phyloP scores from a whole-genome alignment of 1,140 invertebrate genomes.

The Ceratina japonica region DNA sequence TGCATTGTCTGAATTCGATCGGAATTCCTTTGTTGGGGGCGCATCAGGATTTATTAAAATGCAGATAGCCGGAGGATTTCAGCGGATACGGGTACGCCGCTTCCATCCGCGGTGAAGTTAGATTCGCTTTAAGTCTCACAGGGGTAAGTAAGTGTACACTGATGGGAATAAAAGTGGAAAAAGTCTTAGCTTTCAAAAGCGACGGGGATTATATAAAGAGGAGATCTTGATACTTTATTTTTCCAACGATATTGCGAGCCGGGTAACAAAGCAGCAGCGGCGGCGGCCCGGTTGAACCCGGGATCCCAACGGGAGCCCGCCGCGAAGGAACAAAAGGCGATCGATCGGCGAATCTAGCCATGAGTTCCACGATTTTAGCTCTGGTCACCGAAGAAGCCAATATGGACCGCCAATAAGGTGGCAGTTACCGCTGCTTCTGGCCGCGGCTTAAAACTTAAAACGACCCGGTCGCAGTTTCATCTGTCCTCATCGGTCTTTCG shows the following conservation, averaged over 20 bases:
- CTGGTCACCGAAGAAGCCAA: conserved; percentile 39
- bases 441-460: conserved; percentile 56
- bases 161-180: conserved; percentile 61
- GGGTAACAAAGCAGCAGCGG: conserved; percentile 51
- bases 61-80: background rate
- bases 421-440: conserved; percentile 48
- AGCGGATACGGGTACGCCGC: background rate
- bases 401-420: conserved; percentile 56
- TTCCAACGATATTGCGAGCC: conserved; percentile 56
- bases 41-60: conserved; percentile 20
- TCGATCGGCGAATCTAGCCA: conserved; percentile 42
- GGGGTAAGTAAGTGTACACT: conserved; percentile 50
- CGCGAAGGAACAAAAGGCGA: conserved; percentile 51
- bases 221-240: conserved; percentile 61
- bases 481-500: conserved; percentile 6
- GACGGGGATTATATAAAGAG: conserved; percentile 57
- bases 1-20: conserved; percentile 10
- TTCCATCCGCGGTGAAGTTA: background rate
- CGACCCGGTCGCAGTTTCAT: conserved; percentile 18
- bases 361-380: conserved; percentile 32
- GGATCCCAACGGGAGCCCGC: conserved; percentile 39
- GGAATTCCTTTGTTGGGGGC: background rate
- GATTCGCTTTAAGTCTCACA: conserved; percentile 40
- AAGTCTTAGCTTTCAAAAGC: conserved; percentile 52
- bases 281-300: background rate